These are phyloP conservation scores for Drosophila subsilvestris DNA, from an alignment of 2,888 invertebrate genomes.

Conservation along the genomic window DNA sequence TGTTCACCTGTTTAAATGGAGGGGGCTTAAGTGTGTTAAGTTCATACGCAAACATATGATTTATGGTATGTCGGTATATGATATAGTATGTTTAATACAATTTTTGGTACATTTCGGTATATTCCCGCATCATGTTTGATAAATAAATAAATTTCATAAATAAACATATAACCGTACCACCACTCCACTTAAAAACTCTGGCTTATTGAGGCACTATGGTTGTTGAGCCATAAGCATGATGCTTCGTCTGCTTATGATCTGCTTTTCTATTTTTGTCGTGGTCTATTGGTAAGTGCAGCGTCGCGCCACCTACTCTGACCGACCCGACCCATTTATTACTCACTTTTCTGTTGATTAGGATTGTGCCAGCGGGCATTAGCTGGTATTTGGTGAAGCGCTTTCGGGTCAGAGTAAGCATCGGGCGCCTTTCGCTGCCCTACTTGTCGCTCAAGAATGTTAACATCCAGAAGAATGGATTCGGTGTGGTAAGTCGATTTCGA, in stretches of 20 bases:
- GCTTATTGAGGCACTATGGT: constrained; percentile 13
- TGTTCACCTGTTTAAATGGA: too few relatives aligned
- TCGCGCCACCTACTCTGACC: constrained; percentile 5
- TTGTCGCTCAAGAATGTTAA: constrained; percentile 91
- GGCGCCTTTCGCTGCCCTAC: constrained; percentile 92
- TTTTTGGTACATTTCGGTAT: too few relatives aligned
- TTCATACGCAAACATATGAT: too few relatives aligned
- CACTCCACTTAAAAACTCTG: neutral
- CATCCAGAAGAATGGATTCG: constrained; percentile 91
- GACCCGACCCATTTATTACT: constrained; percentile 15
- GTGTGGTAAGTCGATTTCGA: constrained; percentile 86
- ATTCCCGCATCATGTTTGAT: neutral
- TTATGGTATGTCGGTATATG: too few relatives aligned
- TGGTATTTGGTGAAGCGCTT: constrained; percentile 92
- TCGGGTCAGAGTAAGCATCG: constrained; percentile 91
- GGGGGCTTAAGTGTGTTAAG: too few relatives aligned
- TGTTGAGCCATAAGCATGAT: constrained; percentile 66
- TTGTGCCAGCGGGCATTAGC: constrained; percentile 90
- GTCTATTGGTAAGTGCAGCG: constrained; percentile 79
- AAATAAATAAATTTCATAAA: neutral
- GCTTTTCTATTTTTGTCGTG: constrained; percentile 69
- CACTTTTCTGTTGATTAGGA: constrained; percentile 85
- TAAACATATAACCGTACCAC: neutral
- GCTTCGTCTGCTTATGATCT: constrained; percentile 73
- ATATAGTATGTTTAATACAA: too few relatives aligned